Evolutionary conservation across 2,888 invertebrate genomes (phyloP), one percentile per base, ranked within the genome.

Genomic region (Thalpophila matura): DNA sequence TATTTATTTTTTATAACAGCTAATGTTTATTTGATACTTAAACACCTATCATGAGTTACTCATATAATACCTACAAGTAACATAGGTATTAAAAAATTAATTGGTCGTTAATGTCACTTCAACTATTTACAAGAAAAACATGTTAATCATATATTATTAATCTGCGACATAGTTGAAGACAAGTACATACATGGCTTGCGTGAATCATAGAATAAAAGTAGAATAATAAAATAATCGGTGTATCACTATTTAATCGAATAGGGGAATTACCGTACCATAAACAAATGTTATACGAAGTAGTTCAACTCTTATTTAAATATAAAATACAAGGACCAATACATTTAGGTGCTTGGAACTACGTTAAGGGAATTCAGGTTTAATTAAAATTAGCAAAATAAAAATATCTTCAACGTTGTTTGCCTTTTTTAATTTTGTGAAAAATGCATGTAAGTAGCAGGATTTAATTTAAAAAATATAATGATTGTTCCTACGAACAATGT

Each of bases 211-310:
- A 14, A 47, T 26, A n/a, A 16, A 51, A 37, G 5, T 38, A 4
- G 16, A 3, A 26, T 35, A n/a, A n/a, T n/a, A n/a, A n/a, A n/a
- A 4, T 33, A 33, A n/a, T 33, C 33, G 7, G 14, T 9, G 18
- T 18, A 5, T 20, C 24, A 29, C 4, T 22, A 16, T 26, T 27
- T 16, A 10, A 24, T 22, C 12, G 6, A 42, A 29, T 42, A 43
- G 64, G 64, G 64, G 53, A 72, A 64, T 43, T 7, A 72, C 73
- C 20, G 16, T 1, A 42, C 29, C 35, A 51, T 72, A 16, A 33
- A 31, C n/a, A 22, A 7, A 16, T 20, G 14, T 22, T 27, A 18
- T 61, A 14, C n/a, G n/a, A n/a, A n/a, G n/a, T n/a, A n/a, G n/a
- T n/a, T n/a, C n/a, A n/a, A n/a, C n/a, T n/a, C n/a, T n/a, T n/a